Base-by-base conservation (phyloP, 2,797 vertebrate genomes). In the Tympanoctomys barrerae region DNA sequence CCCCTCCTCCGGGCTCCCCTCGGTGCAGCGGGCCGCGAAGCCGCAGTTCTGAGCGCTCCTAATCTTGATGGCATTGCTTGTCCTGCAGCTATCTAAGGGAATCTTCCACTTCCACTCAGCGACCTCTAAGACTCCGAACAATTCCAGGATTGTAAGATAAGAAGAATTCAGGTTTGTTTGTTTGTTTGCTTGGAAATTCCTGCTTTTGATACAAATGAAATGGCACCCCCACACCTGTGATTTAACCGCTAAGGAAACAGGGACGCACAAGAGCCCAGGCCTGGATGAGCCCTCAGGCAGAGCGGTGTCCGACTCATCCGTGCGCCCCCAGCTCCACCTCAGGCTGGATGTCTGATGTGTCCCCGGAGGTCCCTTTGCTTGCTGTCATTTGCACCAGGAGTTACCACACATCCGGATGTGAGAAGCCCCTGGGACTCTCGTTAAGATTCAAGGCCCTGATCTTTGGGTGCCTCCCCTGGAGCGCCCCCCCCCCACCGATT, bases 11-110 rank as follows among this genome's bases (percentile, higher is more conserved):
- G 5, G 36, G 31, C 26, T 79, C 16, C 70, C 77, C 3, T 42
- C 24, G 3, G 39, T 2, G n/a, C 24, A 1, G 11, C 10, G 22
- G 19, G 4, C 2, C 36, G 2, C 36, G 36, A 39, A 46, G 79
- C 89, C 61, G 49, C 88, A 39, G 19, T 82, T 80, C 70, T 11
- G 1, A 36, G n/a, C n/a, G 19, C 21, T 6, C 11, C 84, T 87
- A 80, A 97, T 97, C 97, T 97, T 57, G 91, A 96, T 97, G 86
- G 83, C 97, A 84, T 95, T 88, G 92, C 71, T 70, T 91, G 62
- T 80, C 95, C 89, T 96, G 87, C 57, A 19, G 66, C 12, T 93
- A 94, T n/a, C 93, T 89, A 85, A 90, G n/a, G 66, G 59, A 33
- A 28, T 42, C 94, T 95, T 83, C 26, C 26, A 90, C 31, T 77